A percentile compares a stretch with the other conserved stretches of the same genome.
These are phyloP conservation scores for Euplagia quadripunctaria DNA, from an alignment of 2,888 invertebrate species.

Conservation along the genomic window DNA sequence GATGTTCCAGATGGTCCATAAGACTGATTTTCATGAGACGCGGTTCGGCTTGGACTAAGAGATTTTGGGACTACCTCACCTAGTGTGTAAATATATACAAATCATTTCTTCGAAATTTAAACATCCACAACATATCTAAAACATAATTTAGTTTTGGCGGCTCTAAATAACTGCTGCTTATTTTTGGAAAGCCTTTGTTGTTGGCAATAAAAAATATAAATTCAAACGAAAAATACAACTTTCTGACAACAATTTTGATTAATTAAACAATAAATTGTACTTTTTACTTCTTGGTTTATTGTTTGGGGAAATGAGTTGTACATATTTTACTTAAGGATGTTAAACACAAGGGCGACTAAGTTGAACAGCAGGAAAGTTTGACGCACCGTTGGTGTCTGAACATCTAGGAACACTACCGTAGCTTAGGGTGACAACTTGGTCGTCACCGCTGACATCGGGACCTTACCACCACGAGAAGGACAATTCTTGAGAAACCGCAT, in stretches of 20 bases:
- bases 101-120: slow-evolving; percentile 1
- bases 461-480: not conserved
- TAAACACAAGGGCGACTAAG: not conserved
- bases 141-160: too few species aligned
- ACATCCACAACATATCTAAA: not conserved
- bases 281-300: too few species aligned
- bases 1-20: not conserved
- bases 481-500: not conserved
- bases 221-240: too few species aligned
- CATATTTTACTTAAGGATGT: too few species aligned
- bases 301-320: too few species aligned
- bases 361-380: not conserved
- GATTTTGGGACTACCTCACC: not conserved
- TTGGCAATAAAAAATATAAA: too few species aligned
- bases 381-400: not conserved
- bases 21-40: slow-evolving; percentile 5
- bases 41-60: not conserved
- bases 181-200: too few species aligned
- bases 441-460: not conserved
- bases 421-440: slow-evolving; percentile 2
- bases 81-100: not conserved
- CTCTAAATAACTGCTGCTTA: too few species aligned
- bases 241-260: too few species aligned
- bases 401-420: not conserved
- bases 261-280: too few species aligned